Evolutionary conservation across 2,797 vertebrate species (phyloP).

Genomic region (Otus scops): DNA sequence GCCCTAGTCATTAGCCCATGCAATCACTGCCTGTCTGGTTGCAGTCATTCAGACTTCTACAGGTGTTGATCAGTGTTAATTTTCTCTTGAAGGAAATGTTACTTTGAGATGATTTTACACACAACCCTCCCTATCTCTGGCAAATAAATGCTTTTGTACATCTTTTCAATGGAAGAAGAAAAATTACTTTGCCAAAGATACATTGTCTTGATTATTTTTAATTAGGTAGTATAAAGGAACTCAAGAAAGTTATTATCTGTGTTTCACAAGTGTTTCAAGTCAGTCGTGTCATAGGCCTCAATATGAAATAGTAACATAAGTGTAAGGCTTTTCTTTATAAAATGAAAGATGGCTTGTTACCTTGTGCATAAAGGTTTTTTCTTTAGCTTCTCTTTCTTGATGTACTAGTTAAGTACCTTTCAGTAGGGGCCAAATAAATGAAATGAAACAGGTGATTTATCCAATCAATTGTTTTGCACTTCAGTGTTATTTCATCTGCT

Average conservation of each 20-base stretch:
- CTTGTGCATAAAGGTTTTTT: not conserved
- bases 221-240: not conserved
- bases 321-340: not conserved
- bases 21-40: not conserved
- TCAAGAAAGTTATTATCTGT: not conserved
- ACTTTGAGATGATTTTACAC: not conserved
- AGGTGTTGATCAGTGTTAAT: not conserved
- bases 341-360: not conserved
- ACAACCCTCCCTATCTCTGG: not conserved
- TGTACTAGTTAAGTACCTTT: not conserved
- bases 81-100: not conserved
- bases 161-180: not conserved
- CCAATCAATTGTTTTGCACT: not conserved
- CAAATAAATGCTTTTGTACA: not conserved
- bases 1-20: not conserved
- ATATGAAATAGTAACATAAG: not conserved
- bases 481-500: not conserved
- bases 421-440: conserved; percentile 30
- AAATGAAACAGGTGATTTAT: not conserved
- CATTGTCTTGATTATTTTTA: not conserved
- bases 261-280: not conserved
- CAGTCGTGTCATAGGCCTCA: not conserved
- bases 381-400: conserved; percentile 23
- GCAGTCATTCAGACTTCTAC: not conserved
- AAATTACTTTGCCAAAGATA: not conserved